These are phyloP conservation scores for Heliconius hewitsoni DNA, from an alignment of 1,140 invertebrate genomes.

Conservation along the genomic window DNA sequence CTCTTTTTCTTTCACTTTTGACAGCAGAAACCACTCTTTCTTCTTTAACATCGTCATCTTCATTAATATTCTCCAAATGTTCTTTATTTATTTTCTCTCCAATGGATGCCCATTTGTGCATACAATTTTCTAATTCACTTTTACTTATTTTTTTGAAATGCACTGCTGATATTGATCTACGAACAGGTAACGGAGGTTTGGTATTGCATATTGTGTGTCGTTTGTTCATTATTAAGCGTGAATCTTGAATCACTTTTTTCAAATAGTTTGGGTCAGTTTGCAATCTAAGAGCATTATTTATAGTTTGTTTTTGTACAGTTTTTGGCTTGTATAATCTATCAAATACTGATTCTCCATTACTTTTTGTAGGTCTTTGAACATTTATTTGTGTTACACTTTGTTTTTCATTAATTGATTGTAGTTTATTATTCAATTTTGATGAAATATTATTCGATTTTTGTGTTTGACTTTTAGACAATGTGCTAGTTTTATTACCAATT, in stretches of 20 bases:
- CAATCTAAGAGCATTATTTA: slow-evolving; percentile 52
- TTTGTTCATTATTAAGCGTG: slow-evolving; percentile 54
- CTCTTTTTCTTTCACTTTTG: slow-evolving; percentile 74
- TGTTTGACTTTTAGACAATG: slow-evolving; percentile 22
- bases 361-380: slow-evolving; percentile 28
- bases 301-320: slow-evolving; percentile 42
- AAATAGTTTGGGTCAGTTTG: slow-evolving; percentile 57
- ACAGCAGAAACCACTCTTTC: slow-evolving; percentile 67
- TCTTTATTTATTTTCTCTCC: slow-evolving; percentile 68
- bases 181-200: slow-evolving; percentile 45
- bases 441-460: neutral
- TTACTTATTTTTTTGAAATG: slow-evolving; percentile 74
- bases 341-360: slow-evolving; percentile 58
- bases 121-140: slow-evolving; percentile 64
- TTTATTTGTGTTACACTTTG: slow-evolving; percentile 41
- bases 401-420: slow-evolving; percentile 26
- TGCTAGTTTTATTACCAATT: slow-evolving; percentile 9
- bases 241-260: slow-evolving; percentile 56
- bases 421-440: neutral
- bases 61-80: slow-evolving; percentile 62
- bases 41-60: slow-evolving; percentile 58
- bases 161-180: slow-evolving; percentile 76
- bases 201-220: slow-evolving; percentile 54
- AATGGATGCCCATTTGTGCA: slow-evolving; percentile 73
- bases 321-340: slow-evolving; percentile 74